Percentiles rank a stretch among this genome's conserved stretches.
These are phyloP conservation scores for Ecdyonurus torrentis DNA, from an alignment of 2,888 invertebrate species.

Conservation along the genomic window DNA sequence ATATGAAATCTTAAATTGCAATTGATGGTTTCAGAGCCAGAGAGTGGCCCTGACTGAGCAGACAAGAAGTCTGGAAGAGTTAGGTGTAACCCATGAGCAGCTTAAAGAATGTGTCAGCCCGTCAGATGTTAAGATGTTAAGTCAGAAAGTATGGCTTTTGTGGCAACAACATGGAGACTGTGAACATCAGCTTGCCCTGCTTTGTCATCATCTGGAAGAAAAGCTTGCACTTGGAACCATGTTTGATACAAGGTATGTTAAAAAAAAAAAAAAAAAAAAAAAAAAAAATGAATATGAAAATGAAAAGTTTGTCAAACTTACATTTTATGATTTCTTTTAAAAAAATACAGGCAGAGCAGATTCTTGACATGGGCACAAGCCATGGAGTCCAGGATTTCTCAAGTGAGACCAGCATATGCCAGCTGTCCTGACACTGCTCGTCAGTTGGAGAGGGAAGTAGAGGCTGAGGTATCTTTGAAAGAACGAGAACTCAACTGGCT, in stretches of 20 bases:
- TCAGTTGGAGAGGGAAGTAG: slow-evolving; percentile 53
- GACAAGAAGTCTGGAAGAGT: slow-evolving; percentile 45
- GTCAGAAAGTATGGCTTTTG: slow-evolving; percentile 59
- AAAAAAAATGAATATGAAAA: not conserved
- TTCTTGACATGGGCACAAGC: slow-evolving; percentile 54
- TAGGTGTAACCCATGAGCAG: slow-evolving; percentile 61
- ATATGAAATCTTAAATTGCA: not conserved
- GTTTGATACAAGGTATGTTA: slow-evolving; percentile 34
- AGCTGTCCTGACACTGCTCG: slow-evolving; percentile 42
- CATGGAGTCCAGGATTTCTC: slow-evolving; percentile 40
- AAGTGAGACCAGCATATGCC: slow-evolving; percentile 18
- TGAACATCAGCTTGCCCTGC: slow-evolving; percentile 55
- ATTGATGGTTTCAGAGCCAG: slow-evolving; percentile 29
- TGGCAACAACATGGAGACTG: slow-evolving; percentile 67
- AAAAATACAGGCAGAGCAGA: slow-evolving; percentile 38
- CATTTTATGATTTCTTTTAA: too few species aligned
- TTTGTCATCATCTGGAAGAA: slow-evolving; percentile 57
- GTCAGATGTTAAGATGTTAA: slow-evolving; percentile 61
- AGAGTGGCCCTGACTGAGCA: slow-evolving; percentile 39
- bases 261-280: not conserved
- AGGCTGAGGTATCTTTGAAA: slow-evolving; percentile 56
- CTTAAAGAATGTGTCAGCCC: slow-evolving; percentile 72
- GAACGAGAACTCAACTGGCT: slow-evolving; percentile 68
- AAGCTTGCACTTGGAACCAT: slow-evolving; percentile 49
- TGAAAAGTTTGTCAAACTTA: not conserved